These are phyloP conservation scores for Drosophila kanekoi DNA, from an alignment of 2,888 invertebrate genomes.

Conservation along the genomic window DNA sequence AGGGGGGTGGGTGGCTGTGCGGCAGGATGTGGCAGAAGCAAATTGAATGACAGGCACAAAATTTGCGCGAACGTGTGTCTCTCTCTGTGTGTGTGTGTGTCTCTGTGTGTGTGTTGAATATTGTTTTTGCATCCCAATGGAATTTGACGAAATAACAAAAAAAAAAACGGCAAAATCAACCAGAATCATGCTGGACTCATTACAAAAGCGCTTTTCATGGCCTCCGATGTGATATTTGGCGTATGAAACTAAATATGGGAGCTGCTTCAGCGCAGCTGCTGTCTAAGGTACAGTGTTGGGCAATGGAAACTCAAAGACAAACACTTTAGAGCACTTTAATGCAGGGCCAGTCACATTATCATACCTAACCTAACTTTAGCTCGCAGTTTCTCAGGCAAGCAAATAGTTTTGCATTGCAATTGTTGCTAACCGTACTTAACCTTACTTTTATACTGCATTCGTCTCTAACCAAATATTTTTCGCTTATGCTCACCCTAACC, in stretches of 20 bases:
- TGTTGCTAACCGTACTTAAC: neutral
- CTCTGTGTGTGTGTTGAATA: neutral
- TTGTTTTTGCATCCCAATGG: constrained; percentile 35
- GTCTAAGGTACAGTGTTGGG: constrained; percentile 2
- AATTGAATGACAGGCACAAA: constrained; percentile 68
- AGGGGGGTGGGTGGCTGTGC: neutral
- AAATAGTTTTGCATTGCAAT: neutral
- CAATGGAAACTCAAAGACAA: too few relatives aligned
- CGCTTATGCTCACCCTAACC: too few relatives aligned
- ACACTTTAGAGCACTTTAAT: too few relatives aligned
- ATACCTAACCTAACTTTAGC: too few relatives aligned
- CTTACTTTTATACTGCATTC: neutral
- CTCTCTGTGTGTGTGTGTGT: neutral
- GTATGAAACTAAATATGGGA: neutral
- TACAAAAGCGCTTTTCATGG: constrained; percentile 68
- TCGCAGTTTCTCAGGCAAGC: neutral
- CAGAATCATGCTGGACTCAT: constrained; percentile 72
- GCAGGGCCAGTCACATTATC: too few relatives aligned
- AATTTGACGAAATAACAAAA: constrained; percentile 24
- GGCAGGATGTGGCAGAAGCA: constrained; percentile 7
- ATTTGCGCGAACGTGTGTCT: constrained; percentile 3
- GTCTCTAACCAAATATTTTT: neutral
- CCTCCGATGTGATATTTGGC: constrained; percentile 31
- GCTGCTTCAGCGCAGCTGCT: constrained; percentile 13
- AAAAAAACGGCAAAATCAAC: constrained; percentile 28